Evolutionary conservation across 1,140 invertebrate genomes (phyloP), one percentile per base, ranked within the genome.

Genomic region (Phymastichus coffea): DNA sequence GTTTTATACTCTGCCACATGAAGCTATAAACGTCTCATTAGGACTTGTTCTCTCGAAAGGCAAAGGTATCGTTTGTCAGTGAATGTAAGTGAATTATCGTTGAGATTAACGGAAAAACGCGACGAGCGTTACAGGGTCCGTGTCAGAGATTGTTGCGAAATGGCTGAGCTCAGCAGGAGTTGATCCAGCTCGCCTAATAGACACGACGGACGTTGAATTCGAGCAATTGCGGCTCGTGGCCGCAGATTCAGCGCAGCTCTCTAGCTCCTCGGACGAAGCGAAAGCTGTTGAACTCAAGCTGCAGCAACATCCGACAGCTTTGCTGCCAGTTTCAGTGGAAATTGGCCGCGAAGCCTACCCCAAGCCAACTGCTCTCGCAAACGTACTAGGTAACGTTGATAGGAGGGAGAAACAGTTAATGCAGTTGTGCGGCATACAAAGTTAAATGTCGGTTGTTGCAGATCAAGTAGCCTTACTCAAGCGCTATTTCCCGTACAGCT

Each of bases 401-500:
- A 12, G 15, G 23, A 41, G 38, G 3, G 44, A 33, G 28, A 30
- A 46, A 38, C 53, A 49, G 0, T 28, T 15, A 44, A 35, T 56
- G 62, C 22, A 38, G 4, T 15, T 66, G n/a, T n/a, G n/a, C n/a
- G n/a, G n/a, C n/a, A n/a, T n/a, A n/a, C n/a, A n/a, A n/a, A n/a
- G n/a, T n/a, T n/a, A n/a, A n/a, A 33, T 33, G 6, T 7, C 28
- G 6, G 6, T 33, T 12, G 12, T 72, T 69, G 4, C 55, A 79
- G 77, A 75, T 53, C 73, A 69, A 66, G 46, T 80, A 30, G 28
- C 64, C 10, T 67, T 88, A 19, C 75, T 92, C 20, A 85, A 86
- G 35, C 81, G 83, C 35, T 86, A 91, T 74, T 95, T 96, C 74
- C 93, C 93, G 1, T 87, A 93, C 56, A 95, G 92, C 77, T 82